These are phyloP conservation scores for Falco novaeseelandiae DNA, from an alignment of 2,797 vertebrate species.

Conservation along the genomic window DNA sequence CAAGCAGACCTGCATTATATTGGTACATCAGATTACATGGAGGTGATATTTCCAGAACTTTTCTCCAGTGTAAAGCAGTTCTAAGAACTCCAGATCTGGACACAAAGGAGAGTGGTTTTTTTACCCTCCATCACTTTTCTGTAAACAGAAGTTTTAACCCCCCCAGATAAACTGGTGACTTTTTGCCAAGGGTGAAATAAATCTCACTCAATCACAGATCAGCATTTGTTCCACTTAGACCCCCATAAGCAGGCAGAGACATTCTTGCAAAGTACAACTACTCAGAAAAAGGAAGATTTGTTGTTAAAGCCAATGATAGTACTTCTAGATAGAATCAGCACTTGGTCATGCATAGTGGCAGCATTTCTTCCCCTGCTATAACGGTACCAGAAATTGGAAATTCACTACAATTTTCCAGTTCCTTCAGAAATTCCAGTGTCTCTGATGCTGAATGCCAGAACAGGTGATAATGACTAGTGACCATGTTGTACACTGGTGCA, in stretches of 20 bases:
- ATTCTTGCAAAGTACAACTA: neutral
- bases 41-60: conserved; percentile 39
- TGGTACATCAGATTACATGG: conserved; percentile 35
- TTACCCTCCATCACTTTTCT: neutral
- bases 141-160: neutral
- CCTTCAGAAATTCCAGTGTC: neutral
- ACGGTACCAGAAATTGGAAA: neutral
- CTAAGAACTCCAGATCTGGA: conserved; percentile 23
- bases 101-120: neutral
- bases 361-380: neutral
- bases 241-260: neutral
- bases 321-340: neutral
- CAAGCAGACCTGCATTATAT: conserved; percentile 14
- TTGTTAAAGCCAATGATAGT: neutral
- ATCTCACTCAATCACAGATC: neutral
- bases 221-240: neutral
- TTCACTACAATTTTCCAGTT: neutral
- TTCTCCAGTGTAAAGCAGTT: conserved; percentile 17
- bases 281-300: neutral
- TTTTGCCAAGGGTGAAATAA: neutral
- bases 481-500: neutral
- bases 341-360: neutral
- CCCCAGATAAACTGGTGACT: neutral
- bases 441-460: neutral
- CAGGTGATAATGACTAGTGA: neutral